Base-by-base conservation (phyloP, 2,888 invertebrate genomes). In the Anorthoa munda region DNA sequence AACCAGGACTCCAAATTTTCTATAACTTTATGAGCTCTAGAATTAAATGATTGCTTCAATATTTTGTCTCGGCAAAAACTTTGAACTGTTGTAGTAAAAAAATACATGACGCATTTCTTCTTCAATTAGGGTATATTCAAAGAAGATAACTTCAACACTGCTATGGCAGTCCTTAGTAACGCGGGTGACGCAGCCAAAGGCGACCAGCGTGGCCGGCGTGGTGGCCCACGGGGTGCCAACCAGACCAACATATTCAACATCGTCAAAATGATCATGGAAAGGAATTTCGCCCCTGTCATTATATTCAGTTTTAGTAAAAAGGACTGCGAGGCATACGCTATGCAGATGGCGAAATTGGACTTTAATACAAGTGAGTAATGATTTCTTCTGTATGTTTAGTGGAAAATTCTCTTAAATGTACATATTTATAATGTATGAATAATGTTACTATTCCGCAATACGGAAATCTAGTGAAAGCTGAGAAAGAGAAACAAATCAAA, bases 251-350 rank as follows among this genome's bases (percentile, higher is more conserved):
- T 99, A 87, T 99, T 99, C 91, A 99, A 99, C 96, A 99, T 99
- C 79, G 98, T 99, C 26, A 99, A 99, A 94, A 99, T 99, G 98
- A 99, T 99, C 56, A 99, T 99, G 99, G 99, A 99, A 91, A 97
- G 99, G 39, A 99, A 99, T 93, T 99, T 99, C 93, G 99, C 99
- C 0, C 99, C 99, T 0, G 99, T 99, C 5, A 99, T 99, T 86
- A 99, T 99, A 72, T 99, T 99, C 96, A 99, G 99, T 91, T 99
- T 99, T 94, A 99, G 99, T 90, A 99, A 99, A 92, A 99, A 99
- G 91, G 99, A 99, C 87, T 99, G 99, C 91, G 99, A 99, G 93
- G 95, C 98, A 0, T 99, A 99, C 92, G 99, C 99, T 0, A 97
- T 99, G 97, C 99, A 99, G 93, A 98, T 99, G 98, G 98, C 99